Conservation (phyloP, 2,888 invertebrate species). For the Dasysyrphus albostriatus region DNA sequence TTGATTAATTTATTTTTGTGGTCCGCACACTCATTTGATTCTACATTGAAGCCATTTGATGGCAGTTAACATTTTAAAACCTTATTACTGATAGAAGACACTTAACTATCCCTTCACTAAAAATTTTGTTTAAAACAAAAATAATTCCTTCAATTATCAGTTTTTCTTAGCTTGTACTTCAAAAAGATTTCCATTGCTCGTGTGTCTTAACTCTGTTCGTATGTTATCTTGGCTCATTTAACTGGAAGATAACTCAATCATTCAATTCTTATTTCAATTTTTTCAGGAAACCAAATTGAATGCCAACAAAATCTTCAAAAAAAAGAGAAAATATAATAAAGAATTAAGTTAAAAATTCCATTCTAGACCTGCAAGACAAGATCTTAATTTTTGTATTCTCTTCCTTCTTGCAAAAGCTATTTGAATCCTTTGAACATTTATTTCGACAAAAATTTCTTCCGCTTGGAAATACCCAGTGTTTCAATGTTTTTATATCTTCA, state of each 20-base stretch:
- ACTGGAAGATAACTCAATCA: constrained; percentile 61
- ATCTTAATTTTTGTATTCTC: constrained; percentile 13
- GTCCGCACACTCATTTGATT: neutral
- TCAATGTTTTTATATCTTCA: constrained; percentile 55
- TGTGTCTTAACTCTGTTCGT: neutral
- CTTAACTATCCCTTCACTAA: too few species aligned
- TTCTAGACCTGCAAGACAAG: constrained; percentile 16
- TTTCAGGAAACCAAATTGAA: constrained; percentile 51
- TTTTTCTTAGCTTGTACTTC: neutral
- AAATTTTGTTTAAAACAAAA: too few species aligned
- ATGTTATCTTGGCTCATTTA: constrained; percentile 57
- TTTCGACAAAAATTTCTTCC: constrained; percentile 39
- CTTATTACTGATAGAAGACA: too few species aligned
- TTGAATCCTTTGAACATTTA: constrained; percentile 45
- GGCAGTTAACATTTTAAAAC: neutral
- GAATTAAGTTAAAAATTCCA: constrained; percentile 25
- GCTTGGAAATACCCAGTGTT: constrained; percentile 50
- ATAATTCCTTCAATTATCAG: neutral
- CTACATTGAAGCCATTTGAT: neutral
- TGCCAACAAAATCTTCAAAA: constrained; percentile 30
- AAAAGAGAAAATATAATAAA: neutral
- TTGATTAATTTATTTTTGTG: too few species aligned
- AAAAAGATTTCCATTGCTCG: neutral
- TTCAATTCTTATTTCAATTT: constrained; percentile 40
- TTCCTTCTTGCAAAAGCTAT: neutral